These are phyloP conservation scores for Drosophila grimshawi DNA, from an alignment of 1,140 invertebrate genomes.

Conservation along the genomic window DNA sequence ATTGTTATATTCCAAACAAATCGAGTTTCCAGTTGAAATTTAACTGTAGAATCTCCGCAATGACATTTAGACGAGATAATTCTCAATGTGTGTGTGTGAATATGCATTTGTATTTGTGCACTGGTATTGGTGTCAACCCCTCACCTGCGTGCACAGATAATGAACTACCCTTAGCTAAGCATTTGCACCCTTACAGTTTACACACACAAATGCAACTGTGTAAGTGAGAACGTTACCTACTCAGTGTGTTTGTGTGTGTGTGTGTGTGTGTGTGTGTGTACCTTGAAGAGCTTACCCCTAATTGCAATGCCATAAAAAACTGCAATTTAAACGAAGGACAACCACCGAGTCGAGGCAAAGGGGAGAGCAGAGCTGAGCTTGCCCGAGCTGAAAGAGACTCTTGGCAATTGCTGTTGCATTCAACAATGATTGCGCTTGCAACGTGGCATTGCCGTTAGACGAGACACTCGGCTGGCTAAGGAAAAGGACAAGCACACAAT, in stretches of 20 bases:
- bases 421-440: slow-evolving; percentile 71
- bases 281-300: slow-evolving; percentile 70
- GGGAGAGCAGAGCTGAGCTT: slow-evolving; percentile 5
- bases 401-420: slow-evolving; percentile 67
- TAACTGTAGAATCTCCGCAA: too few relatives aligned
- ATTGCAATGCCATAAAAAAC: slow-evolving; percentile 83
- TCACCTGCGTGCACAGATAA: slow-evolving; percentile 66
- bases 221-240: slow-evolving; percentile 21
- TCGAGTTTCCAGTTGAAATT: too few relatives aligned
- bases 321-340: slow-evolving; percentile 83
- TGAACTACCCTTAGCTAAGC: slow-evolving; percentile 60
- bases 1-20: too few relatives aligned
- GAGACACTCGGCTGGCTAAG: slow-evolving; percentile 33
- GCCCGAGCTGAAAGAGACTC: slow-evolving; percentile 18
- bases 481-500: slow-evolving; percentile 5
- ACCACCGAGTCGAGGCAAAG: slow-evolving; percentile 46
- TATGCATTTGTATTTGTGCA: background rate
- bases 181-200: slow-evolving; percentile 47
- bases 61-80: background rate
- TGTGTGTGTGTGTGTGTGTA: slow-evolving; percentile 37
- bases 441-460: slow-evolving; percentile 58
- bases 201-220: slow-evolving; percentile 36
- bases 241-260: slow-evolving; percentile 11
- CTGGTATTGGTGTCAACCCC: slow-evolving; percentile 27
- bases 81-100: slow-evolving; percentile 1